phyloP scores from a whole-genome alignment of 2,113 vertebrate species.

The Notarius quadriscutis region DNA sequence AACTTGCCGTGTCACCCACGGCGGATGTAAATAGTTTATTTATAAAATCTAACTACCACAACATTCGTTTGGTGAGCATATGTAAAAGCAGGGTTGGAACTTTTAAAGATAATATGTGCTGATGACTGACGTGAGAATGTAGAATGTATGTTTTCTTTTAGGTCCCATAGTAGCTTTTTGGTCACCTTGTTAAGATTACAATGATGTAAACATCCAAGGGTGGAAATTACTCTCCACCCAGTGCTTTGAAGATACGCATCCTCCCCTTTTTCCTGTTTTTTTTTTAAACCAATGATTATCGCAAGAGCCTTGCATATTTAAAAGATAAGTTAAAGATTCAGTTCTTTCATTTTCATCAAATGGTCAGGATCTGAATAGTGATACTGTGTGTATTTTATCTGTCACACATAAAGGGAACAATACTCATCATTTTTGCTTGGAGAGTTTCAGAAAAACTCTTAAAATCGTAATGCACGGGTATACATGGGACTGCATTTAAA shows the following conservation, averaged over 20 bases:
- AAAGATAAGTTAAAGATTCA: not conserved
- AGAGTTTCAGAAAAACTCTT: not conserved
- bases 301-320: not conserved
- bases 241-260: conserved; percentile 65
- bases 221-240: conserved; percentile 68
- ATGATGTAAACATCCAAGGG: conserved; percentile 65
- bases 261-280: conserved; percentile 24
- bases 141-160: conserved; percentile 57
- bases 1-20: conserved; percentile 45
- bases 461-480: not conserved
- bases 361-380: not conserved
- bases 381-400: not conserved
- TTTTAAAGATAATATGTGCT: conserved; percentile 45
- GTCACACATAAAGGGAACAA: not conserved
- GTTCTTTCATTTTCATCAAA: not conserved
- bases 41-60: not conserved
- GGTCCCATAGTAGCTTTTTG: conserved; percentile 56
- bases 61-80: not conserved
- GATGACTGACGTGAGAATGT: conserved; percentile 58
- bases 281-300: conserved; percentile 12
- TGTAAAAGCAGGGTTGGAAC: not conserved
- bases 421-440: not conserved
- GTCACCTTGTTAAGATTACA: conserved; percentile 68
- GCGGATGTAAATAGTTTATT: conserved; percentile 35
- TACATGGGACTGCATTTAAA: conserved; percentile 34